Base-by-base conservation (phyloP, 2,888 invertebrate genomes). In the Ametastegia equiseti region DNA sequence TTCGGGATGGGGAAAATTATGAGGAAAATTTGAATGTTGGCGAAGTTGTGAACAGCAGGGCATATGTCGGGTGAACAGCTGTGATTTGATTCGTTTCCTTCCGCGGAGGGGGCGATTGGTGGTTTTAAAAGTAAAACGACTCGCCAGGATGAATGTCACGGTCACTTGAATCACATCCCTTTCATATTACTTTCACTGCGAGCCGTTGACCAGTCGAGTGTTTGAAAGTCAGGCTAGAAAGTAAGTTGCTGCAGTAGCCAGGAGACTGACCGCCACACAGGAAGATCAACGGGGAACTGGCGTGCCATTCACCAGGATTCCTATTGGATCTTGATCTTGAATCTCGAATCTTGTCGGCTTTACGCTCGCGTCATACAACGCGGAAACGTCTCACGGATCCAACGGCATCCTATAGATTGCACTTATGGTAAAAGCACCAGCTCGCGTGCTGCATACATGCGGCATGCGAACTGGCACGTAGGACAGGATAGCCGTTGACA, bases 171-270 rank as follows among this genome's bases (percentile, higher is more conserved):
- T 84, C 84, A 71, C 83, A 84, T 84, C 85, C 83, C 85, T 80
- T 82, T 83, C 81, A 80, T 83, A 86, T n/a, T 86, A 89, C 90
- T 90, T 90, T 90, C 90, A 89, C 90, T 89, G 82, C 33, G 67
- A 86, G 87, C 86, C 86, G 88, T 86, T 87, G 88, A 88, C 87
- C 89, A 88, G 83, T 84, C 84, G 87, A 86, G 85, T 84, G 86
- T 86, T 88, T 84, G 90, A 90, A 90, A 89, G 90, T 90, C 84
- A 86, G 90, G 89, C 84, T 86, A 85, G 89, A 88, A 88, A 88
- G 88, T 89, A 84, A 57, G 67, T 19, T 79, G 77, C 50, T 69
- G 23, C n/a, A 36, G 33, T 23, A 7, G 27, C 0, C 23, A 19
- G 23, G 19, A n/a, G 54, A 36, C 47, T n/a, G 65, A 36, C 13